Conservation (phyloP, 2,888 invertebrate species). For the Cantharis flavilabris region DNA sequence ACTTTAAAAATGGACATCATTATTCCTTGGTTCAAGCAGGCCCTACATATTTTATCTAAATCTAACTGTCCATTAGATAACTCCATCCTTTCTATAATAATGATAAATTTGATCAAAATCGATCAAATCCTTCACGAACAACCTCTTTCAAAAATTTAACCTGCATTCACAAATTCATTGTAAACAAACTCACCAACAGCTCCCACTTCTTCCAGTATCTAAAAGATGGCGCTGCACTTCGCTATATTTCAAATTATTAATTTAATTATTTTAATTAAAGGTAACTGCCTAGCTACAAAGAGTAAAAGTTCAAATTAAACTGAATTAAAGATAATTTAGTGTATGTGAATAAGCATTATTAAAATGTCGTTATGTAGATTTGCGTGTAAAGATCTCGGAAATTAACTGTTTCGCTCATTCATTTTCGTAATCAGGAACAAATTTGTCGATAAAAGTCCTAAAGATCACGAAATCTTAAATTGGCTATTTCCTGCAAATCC, state of each 20-base stretch:
- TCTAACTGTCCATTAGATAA: slow-evolving; percentile 45
- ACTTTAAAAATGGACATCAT: slow-evolving; percentile 58
- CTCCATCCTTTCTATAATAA: background rate
- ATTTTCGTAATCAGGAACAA: no score
- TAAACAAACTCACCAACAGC: background rate
- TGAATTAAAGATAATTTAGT: no score
- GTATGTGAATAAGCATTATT: no score
- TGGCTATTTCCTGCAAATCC: no score
- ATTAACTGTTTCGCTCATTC: no score
- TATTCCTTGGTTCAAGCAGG: slow-evolving; percentile 53
- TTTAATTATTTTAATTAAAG: no score
- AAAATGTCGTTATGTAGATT: no score
- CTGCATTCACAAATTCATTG: background rate
- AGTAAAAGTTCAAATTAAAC: no score
- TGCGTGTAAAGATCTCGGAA: no score
- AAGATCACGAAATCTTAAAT: no score
- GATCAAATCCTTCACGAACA: background rate
- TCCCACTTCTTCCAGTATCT: background rate
- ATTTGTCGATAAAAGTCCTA: no score
- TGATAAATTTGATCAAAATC: background rate
- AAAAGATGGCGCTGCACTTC: background rate
- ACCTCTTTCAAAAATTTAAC: slow-evolving; percentile 3
- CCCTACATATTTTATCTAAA: slow-evolving; percentile 54
- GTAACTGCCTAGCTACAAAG: no score
- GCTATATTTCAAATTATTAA: background rate